Base-by-base conservation (phyloP, 2,888 invertebrate genomes). In the Agrypnus murinus region DNA sequence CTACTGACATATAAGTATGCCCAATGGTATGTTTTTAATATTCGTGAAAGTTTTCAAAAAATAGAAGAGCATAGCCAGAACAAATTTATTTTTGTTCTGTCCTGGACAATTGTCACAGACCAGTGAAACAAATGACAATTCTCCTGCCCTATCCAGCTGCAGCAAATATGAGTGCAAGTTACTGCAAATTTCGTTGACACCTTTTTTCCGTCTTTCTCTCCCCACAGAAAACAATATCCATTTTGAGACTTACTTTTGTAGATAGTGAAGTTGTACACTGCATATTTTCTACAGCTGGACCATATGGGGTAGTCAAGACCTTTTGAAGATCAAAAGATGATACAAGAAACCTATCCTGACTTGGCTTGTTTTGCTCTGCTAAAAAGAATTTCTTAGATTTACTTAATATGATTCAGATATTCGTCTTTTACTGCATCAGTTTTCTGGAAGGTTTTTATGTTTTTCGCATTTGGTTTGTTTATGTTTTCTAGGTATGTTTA, bases 61-160 rank as follows among this genome's bases (percentile, higher is more conserved):
- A 48, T 48, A 48, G 6, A 48, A 4, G 1, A 48, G 9, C n/a
- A 48, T 19, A 25, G n/a, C n/a, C n/a, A n/a, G n/a, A n/a, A n/a
- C n/a, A n/a, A n/a, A n/a, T n/a, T n/a, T n/a, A n/a, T n/a, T 48
- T 48, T 48, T 48, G 17, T 48, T 48, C n/a, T 48, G 48, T 15
- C 48, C 48, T 8, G 17, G 8, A 19, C 48, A 48, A 7, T 48
- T 48, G 7, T 48, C 48, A 25, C 48, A 48, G 25, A 17, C 15
- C 8, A 48, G 17, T 19, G 48, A 48, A n/a, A 48, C n/a, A n/a
- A n/a, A n/a, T n/a, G n/a, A n/a, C n/a, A n/a, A n/a, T n/a, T 19
- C n/a, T 10, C n/a, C 38, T 38, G 6, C n/a, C 3, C n/a, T 6
- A 10, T 38, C 38, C 6, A 38, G 6, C 3, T 38, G 3, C n/a